Conservation (phyloP, 2,113 vertebrate genomes). For the Lepus europaeus region DNA sequence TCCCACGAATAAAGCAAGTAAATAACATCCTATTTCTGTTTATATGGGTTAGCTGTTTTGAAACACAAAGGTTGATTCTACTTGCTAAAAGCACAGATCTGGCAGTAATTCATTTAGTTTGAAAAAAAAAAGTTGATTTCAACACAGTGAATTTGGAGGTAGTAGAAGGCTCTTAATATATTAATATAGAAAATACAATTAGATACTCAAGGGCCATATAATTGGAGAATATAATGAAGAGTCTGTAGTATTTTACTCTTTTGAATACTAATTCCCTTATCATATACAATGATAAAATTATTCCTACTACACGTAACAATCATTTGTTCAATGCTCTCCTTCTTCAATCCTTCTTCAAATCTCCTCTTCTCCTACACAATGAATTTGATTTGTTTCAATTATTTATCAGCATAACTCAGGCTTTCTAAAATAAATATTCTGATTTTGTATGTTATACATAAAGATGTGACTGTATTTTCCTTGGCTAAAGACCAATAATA, state of each 20-base stretch:
- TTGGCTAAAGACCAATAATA: not conserved
- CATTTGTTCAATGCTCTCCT: not conserved
- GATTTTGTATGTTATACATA: not conserved
- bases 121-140: not conserved
- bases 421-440: not conserved
- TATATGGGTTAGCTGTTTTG: not conserved
- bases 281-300: not conserved
- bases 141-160: not conserved
- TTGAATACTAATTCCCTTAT: not conserved
- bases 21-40: not conserved
- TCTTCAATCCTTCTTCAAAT: not conserved
- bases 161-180: not conserved
- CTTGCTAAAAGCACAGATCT: not conserved
- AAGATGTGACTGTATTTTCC: not conserved
- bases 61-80: conserved; percentile 1
- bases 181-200: conserved; percentile 11
- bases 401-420: not conserved
- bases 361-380: not conserved
- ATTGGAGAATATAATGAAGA: not conserved
- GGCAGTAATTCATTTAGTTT: not conserved
- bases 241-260: not conserved
- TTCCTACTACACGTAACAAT: not conserved
- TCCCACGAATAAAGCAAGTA: not conserved
- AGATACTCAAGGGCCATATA: not conserved
- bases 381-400: not conserved